Base-by-base conservation (phyloP, 2,888 invertebrate species). In the Pyrocoelia pectoralis region DNA sequence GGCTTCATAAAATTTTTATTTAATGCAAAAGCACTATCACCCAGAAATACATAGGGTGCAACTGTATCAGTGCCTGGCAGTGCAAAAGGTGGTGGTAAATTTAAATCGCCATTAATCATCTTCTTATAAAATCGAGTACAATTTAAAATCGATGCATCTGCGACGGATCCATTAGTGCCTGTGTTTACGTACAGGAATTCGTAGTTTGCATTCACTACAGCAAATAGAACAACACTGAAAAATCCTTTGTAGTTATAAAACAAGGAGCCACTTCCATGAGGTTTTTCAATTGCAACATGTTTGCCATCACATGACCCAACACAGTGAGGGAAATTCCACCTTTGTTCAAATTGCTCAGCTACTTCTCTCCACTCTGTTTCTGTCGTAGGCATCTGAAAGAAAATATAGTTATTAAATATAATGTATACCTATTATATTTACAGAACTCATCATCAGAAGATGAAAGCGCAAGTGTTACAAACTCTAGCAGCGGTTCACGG, bases 171-270 rank as follows among this genome's bases (percentile, higher is more conserved):
- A 50, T 71, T 70, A 17, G 65, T 71, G 29, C 70, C 73, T 57
- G 66, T 67, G 49, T 72, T 64, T 28, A 71, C 65, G 33, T 70
- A 68, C 41, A 72, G 61, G 67, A 70, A 70, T 61, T 71, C 68
- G 66, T 71, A 71, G 61, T 72, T 71, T 29, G 70, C 70, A 69
- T 73, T 71, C 8, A 67, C 71, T n/a, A 70, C 57, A 43, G 59
- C 69, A 55, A 70, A 67, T 8, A 69, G 48, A 13, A 70, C 65
- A 55, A 68, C 56, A 65, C 68, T 70, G 61, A 64, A 67, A 19
- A 53, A 57, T 29, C 59, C 61, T 56, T 69, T 69, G 56, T 68
- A 68, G 58, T 69, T 67, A 50, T 51, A 67, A 55, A 50, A 55
- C 9, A 14, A 65, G 54, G 66, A 58, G 41, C 62, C 67, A 57